phyloP scores from a whole-genome alignment of 2,888 invertebrate species.

The Plebejus anna region DNA sequence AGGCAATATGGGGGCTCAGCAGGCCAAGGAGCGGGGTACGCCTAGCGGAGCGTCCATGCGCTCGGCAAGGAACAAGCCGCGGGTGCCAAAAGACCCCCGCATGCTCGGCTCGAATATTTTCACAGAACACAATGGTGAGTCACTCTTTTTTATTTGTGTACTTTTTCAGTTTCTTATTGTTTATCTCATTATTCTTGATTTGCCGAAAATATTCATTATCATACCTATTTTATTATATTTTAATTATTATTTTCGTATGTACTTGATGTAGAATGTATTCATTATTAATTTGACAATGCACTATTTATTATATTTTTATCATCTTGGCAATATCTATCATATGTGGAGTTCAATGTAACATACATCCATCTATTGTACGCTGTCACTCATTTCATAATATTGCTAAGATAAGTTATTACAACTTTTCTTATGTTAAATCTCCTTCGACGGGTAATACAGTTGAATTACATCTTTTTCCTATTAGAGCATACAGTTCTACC shows the following conservation, averaged over 20 bases:
- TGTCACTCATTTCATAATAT: not conserved
- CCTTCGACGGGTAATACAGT: not conserved
- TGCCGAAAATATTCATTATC: not conserved
- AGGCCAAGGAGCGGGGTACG: constrained; percentile 93
- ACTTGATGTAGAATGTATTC: not conserved
- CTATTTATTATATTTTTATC: not conserved
- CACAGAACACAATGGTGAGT: constrained; percentile 96
- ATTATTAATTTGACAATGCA: not conserved
- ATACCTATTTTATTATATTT: not conserved
- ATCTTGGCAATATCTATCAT: not conserved
- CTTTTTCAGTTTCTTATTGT: not conserved
- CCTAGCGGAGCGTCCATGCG: constrained; percentile 86
- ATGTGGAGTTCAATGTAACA: not conserved
- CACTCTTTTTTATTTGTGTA: constrained; percentile 32
- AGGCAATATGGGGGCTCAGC: constrained; percentile 92
- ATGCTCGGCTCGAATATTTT: constrained; percentile 94
- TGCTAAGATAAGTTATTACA: not conserved
- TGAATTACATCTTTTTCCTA: not conserved
- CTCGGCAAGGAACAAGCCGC: constrained; percentile 86
- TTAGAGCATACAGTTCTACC: not conserved
- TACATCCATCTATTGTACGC: not conserved
- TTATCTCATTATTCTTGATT: constrained; percentile 13
- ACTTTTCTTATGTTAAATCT: not conserved
- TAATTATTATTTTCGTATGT: not conserved
- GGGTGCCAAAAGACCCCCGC: constrained; percentile 89